phyloP scores from a whole-genome alignment of 2,888 invertebrate genomes.

The Oscheius sp. region DNA sequence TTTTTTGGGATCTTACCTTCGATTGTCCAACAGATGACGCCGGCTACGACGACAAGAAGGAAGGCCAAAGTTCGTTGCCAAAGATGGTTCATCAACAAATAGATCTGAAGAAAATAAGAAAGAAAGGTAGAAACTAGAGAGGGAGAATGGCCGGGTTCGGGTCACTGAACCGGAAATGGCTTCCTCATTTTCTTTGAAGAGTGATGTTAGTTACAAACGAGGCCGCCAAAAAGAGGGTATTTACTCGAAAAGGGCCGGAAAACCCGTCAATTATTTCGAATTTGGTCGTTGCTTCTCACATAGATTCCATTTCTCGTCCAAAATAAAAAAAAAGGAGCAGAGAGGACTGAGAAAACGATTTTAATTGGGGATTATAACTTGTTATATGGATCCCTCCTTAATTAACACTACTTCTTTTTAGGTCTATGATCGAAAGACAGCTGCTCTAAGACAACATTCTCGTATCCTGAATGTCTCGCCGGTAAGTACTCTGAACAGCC shows the following conservation, averaged over 20 bases:
- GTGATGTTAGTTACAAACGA: no score
- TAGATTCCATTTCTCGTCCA: no score
- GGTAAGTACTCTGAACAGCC: no score
- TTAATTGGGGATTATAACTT: no score
- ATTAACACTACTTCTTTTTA: no score
- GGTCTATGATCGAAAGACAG: not conserved
- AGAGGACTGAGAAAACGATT: not conserved
- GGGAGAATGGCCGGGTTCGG: not conserved
- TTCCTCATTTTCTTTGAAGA: no score
- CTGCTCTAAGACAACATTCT: not conserved
- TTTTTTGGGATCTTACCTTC: constrained; percentile 11
- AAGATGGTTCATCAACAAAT: not conserved
- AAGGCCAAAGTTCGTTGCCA: not conserved
- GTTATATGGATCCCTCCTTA: not conserved
- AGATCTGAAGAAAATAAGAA: not conserved
- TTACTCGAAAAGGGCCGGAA: no score
- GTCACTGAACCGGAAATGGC: no score
- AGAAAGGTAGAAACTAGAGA: not conserved
- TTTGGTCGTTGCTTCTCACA: no score
- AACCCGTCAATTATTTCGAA: no score
- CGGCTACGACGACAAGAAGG: not conserved
- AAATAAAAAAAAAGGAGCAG: not conserved
- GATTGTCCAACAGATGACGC: constrained; percentile 6
- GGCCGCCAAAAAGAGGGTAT: no score
- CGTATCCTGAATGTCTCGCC: not conserved